Evolutionary conservation across 2,113 vertebrate species (phyloP).

Genomic region (Atherinomorus stipes): DNA sequence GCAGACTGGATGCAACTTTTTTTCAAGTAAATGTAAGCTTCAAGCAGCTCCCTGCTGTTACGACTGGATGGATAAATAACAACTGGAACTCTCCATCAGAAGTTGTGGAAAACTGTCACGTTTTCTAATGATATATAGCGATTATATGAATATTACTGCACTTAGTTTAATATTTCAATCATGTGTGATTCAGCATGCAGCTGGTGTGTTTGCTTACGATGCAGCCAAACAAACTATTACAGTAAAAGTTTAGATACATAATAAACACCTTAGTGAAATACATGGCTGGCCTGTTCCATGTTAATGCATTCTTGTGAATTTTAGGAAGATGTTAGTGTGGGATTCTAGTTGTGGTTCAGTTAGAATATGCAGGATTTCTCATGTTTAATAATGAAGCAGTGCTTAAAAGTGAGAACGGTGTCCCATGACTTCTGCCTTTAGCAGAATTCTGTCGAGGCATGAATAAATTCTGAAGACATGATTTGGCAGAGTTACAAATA

Average conservation of each 20-base stretch:
- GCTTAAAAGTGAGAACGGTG: constrained; percentile 3
- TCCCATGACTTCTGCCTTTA: constrained; percentile 14
- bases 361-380: constrained; percentile 2
- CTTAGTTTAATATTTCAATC: too few relatives aligned
- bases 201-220: constrained; percentile 3
- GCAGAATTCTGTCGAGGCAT: constrained; percentile 17
- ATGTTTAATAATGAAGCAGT: constrained; percentile 7
- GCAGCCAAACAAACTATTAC: not conserved
- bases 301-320: not conserved
- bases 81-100: not conserved
- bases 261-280: too few relatives aligned
- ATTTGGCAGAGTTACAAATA: constrained; percentile 38
- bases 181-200: not conserved
- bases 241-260: too few relatives aligned
- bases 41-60: not conserved
- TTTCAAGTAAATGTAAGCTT: not conserved
- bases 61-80: constrained; percentile 4
- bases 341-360: not conserved
- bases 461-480: constrained; percentile 24
- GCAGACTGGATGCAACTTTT: too few relatives aligned
- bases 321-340: not conserved
- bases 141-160: too few relatives aligned
- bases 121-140: too few relatives aligned
- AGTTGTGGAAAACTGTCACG: not conserved
- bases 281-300: not conserved